A percentile compares a stretch with the other conserved stretches of the same genome.
phyloP scores from a whole-genome alignment of 1,140 invertebrate genomes.

The Lethocerus indicus region DNA sequence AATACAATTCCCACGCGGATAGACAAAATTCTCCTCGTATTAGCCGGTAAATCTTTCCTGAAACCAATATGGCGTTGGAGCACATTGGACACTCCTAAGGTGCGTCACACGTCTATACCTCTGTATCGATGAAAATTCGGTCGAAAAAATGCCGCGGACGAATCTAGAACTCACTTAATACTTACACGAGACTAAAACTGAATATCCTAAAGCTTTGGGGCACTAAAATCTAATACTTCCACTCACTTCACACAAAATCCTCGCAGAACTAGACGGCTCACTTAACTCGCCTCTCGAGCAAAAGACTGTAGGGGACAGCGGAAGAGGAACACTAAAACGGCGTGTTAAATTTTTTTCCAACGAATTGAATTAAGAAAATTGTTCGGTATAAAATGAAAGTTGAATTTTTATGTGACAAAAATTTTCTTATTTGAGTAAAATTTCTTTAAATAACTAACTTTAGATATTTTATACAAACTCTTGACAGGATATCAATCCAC shows the following conservation, averaged over 20 bases:
- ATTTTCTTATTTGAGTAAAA: neutral
- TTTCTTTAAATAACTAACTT: neutral
- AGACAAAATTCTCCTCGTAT: too few species aligned
- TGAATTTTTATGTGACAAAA: neutral
- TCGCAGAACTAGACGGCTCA: constrained; percentile 1
- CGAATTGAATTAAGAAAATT: neutral
- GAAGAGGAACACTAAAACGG: too few species aligned
- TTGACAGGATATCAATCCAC: neutral
- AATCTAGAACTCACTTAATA: constrained; percentile 1
- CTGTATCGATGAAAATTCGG: neutral
- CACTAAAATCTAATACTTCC: constrained; percentile 15
- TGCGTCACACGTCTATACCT: constrained; percentile 1
- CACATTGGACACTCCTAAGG: constrained; percentile 13
- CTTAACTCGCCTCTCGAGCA: constrained; percentile 10
- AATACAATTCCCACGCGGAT: too few species aligned
- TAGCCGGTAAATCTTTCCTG: too few species aligned
- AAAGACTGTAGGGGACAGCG: constrained; percentile 2
- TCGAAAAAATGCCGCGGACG: neutral
- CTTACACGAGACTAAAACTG: constrained; percentile 10
- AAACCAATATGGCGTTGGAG: constrained; percentile 13
- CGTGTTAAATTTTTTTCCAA: too few species aligned
- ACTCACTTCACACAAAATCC: constrained; percentile 7
- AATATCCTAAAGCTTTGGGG: constrained; percentile 3
- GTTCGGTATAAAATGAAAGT: neutral
- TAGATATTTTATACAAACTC: neutral